Evolutionary conservation across 2,797 vertebrate genomes (phyloP).

Genomic region (Sandelia bainsii): DNA sequence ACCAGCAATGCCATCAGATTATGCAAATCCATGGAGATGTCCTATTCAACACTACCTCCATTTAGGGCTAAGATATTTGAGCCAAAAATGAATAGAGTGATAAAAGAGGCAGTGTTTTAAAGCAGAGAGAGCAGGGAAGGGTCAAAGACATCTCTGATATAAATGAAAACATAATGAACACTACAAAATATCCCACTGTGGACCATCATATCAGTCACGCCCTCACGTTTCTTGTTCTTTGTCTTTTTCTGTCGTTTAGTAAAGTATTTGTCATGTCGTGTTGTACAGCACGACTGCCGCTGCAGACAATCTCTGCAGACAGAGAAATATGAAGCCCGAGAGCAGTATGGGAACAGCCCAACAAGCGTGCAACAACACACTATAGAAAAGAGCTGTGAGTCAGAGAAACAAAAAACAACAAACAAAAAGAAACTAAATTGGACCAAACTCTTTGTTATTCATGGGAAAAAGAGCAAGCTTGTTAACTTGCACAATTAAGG

Average conservation of each 20-base stretch:
- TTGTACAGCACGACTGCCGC: slow-evolving; percentile 1
- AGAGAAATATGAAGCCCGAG: slow-evolving; percentile 36
- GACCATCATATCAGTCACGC: slow-evolving; percentile 35
- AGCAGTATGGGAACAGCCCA: slow-evolving; percentile 74
- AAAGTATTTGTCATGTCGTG: slow-evolving; percentile 12
- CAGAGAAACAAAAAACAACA: slow-evolving; percentile 40
- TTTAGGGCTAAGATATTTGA: slow-evolving; percentile 80
- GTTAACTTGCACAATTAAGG: slow-evolving; percentile 87
- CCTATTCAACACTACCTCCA: slow-evolving; percentile 80
- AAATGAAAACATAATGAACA: slow-evolving; percentile 77
- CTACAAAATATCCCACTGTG: slow-evolving; percentile 73
- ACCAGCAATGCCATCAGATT: slow-evolving; percentile 84
- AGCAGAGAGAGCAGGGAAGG: slow-evolving; percentile 58
- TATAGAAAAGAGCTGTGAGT: slow-evolving; percentile 51
- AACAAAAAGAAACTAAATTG: slow-evolving; percentile 65
- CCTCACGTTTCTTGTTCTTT: slow-evolving; percentile 32
- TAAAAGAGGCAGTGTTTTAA: slow-evolving; percentile 79
- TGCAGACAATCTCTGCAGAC: slow-evolving; percentile 31
- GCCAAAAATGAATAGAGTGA: slow-evolving; percentile 82
- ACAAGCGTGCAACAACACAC: slow-evolving; percentile 62
- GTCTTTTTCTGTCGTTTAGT: slow-evolving; percentile 38
- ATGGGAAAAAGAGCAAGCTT: slow-evolving; percentile 77
- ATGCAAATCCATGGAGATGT: slow-evolving; percentile 86
- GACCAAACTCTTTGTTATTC: slow-evolving; percentile 82
- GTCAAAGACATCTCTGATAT: slow-evolving; percentile 69